Conservation (phyloP, 2,888 invertebrate species). For the Ormyrus rosae region DNA sequence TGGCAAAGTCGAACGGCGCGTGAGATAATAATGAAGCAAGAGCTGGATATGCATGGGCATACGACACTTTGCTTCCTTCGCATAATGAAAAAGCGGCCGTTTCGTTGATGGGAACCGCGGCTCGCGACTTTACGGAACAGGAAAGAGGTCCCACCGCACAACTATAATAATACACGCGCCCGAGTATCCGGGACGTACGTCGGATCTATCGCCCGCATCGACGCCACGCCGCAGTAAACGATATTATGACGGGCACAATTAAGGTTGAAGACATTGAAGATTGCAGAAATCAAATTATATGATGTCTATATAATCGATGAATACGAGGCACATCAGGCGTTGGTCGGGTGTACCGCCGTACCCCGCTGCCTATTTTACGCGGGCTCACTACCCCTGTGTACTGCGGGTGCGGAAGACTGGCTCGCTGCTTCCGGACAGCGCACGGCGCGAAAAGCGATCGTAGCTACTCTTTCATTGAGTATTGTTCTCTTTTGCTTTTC, state of each 20-base stretch:
- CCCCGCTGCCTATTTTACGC: too few species aligned
- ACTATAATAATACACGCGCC: slow-evolving; percentile 69
- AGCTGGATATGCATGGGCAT: slow-evolving; percentile 63
- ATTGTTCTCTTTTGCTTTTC: too few species aligned
- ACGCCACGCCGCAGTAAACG: slow-evolving; percentile 15
- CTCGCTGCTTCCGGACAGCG: too few species aligned
- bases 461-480: too few species aligned
- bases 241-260: neutral
- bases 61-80: slow-evolving; percentile 72
- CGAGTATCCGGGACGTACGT: slow-evolving; percentile 66
- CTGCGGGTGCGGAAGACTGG: too few species aligned
- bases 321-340: too few species aligned
- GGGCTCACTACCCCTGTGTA: too few species aligned
- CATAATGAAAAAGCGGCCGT: slow-evolving; percentile 64
- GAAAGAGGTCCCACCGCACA: slow-evolving; percentile 70
- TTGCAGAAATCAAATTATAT: too few species aligned
- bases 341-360: too few species aligned
- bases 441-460: too few species aligned
- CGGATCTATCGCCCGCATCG: slow-evolving; percentile 50
- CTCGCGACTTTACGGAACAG: slow-evolving; percentile 66
- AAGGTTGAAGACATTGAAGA: too few species aligned
- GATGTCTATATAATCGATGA: too few species aligned
- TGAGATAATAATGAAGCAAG: slow-evolving; percentile 36
- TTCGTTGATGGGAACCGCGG: slow-evolving; percentile 67
- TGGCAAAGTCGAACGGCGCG: slow-evolving; percentile 13